Conservation (phyloP, 2,113 vertebrate genomes). For the Nothocercus nigrocapillus region DNA sequence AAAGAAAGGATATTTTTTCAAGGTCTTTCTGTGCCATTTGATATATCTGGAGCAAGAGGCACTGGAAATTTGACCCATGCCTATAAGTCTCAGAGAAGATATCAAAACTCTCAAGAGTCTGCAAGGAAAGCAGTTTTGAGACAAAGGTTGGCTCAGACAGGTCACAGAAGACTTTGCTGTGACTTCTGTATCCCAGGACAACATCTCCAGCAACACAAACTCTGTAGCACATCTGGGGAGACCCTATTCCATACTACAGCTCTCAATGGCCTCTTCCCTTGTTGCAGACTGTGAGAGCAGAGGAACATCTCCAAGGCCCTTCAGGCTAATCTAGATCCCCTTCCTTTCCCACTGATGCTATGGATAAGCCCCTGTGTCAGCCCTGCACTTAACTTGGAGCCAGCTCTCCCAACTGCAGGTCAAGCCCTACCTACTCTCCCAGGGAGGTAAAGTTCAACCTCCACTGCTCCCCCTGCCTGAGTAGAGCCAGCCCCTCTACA, state of each 20-base stretch:
- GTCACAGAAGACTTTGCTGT: background rate
- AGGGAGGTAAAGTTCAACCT: background rate
- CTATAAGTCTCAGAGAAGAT: background rate
- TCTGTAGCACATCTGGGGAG: background rate
- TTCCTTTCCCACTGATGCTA: background rate
- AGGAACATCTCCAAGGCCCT: background rate
- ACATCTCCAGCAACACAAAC: background rate
- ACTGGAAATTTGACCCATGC: background rate
- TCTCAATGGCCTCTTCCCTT: background rate
- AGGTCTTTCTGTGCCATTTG: background rate
- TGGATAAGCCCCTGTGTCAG: background rate
- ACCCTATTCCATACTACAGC: background rate
- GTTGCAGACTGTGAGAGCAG: background rate
- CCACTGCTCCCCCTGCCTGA: background rate
- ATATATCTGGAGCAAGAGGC: background rate
- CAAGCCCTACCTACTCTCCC: background rate
- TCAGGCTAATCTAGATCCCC: background rate
- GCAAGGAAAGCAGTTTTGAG: background rate
- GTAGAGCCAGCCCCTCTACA: background rate
- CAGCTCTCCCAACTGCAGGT: background rate
- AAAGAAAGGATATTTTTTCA: background rate
- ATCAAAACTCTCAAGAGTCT: fast-evolving
- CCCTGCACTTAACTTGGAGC: background rate
- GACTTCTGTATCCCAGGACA: background rate
- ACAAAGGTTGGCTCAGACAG: background rate